A percentile compares a stretch with the other conserved stretches of the same genome.
Evolutionary conservation across 2,797 vertebrate species (phyloP).

Genomic region (Hirundo rustica): DNA sequence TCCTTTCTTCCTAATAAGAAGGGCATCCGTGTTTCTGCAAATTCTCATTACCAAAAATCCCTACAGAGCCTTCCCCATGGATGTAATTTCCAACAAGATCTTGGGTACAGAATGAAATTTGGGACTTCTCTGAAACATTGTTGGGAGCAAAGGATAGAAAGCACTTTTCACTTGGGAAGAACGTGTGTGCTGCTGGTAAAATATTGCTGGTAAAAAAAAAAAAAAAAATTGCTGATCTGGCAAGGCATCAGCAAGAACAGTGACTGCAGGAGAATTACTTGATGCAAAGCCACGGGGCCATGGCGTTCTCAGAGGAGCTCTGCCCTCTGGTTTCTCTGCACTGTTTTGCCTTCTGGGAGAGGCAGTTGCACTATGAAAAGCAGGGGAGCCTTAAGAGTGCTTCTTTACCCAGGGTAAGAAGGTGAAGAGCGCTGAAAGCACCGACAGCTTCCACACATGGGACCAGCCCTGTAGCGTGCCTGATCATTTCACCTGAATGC

Average conservation of each 20-base stretch:
- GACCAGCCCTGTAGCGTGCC: not conserved
- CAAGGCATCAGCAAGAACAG: not conserved
- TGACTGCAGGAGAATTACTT: not conserved
- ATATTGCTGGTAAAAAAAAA: not conserved
- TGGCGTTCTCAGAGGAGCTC: not conserved
- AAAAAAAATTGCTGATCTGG: not conserved
- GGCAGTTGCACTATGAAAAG: not conserved
- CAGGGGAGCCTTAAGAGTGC: not conserved
- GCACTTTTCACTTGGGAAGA: not conserved
- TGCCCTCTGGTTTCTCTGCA: not conserved
- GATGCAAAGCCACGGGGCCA: not conserved
- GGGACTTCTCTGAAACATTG: not conserved
- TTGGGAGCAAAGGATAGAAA: not conserved
- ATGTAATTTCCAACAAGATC: not conserved
- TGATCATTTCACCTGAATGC: not conserved
- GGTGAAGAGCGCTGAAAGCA: not conserved
- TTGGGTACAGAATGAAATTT: not conserved
- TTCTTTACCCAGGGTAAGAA: not conserved
- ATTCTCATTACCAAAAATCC: not conserved
- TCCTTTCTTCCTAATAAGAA: not conserved
- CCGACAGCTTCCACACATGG: rapidly evolving
- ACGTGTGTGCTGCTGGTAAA: not conserved
- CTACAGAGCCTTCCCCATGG: not conserved
- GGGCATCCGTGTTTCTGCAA: not conserved
- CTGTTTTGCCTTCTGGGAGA: not conserved